Conservation (phyloP, 1,140 invertebrate genomes). For the Aphidius ervi region DNA sequence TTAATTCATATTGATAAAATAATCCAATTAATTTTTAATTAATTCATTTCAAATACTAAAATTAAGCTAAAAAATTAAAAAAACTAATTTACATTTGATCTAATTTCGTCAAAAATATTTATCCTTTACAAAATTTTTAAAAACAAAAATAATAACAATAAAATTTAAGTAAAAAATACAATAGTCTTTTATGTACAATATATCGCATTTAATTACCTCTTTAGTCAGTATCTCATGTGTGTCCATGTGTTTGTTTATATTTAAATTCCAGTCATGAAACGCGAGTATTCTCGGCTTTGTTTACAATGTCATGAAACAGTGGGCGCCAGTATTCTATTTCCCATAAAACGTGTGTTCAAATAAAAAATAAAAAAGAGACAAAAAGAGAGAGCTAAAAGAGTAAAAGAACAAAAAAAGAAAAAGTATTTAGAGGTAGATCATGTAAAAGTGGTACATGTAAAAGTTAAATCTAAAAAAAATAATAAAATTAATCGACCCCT, state of each 20-base stretch:
- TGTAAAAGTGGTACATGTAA: too few species aligned
- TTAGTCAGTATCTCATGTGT: not conserved
- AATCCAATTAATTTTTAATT: too few species aligned
- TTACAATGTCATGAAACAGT: conserved; percentile 17
- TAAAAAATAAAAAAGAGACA: too few species aligned
- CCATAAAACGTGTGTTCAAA: conserved; percentile 8
- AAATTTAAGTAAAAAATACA: not conserved
- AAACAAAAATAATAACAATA: not conserved
- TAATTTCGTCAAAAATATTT: too few species aligned
- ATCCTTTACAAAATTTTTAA: too few species aligned
- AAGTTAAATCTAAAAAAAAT: too few species aligned
- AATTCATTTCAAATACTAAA: too few species aligned
- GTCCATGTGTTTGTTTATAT: not conserved
- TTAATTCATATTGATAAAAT: too few species aligned
- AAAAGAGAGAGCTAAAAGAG: not conserved
- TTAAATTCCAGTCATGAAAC: conserved; percentile 12
- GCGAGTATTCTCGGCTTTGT: conserved; percentile 14
- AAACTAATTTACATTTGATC: too few species aligned
- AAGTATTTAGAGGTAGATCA: too few species aligned
- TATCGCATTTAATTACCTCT: conserved; percentile 10
- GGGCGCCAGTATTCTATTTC: conserved; percentile 17
- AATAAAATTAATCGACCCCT: too few species aligned
- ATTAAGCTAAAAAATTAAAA: too few species aligned
- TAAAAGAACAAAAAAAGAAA: not conserved
- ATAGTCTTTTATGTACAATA: not conserved